Evolutionary conservation across 2,113 vertebrate species (phyloP).

Genomic region (Elaphurus davidianus): DNA sequence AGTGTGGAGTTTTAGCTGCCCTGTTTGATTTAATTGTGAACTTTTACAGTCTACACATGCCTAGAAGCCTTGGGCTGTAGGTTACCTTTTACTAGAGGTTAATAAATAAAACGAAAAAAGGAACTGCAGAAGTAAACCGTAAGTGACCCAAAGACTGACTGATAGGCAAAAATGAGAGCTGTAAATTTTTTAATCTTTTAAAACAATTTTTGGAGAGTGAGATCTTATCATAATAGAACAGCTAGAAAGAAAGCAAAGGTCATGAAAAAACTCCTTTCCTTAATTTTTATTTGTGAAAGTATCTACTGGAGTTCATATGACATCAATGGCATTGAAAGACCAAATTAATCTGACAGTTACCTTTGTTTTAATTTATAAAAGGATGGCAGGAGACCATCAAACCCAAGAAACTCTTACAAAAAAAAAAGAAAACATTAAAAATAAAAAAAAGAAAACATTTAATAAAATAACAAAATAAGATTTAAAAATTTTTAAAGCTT

Average conservation of each 20-base stretch:
- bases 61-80: neutral
- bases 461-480: neutral
- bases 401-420: neutral
- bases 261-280: neutral
- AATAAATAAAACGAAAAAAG: slow-evolving; percentile 50
- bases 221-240: neutral
- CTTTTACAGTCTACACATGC: slow-evolving; percentile 25
- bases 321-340: neutral
- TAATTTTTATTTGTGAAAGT: neutral
- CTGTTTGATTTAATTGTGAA: slow-evolving; percentile 13
- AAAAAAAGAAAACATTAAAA: neutral
- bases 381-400: neutral
- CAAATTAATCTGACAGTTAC: neutral
- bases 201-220: slow-evolving; percentile 5
- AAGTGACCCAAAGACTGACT: neutral
- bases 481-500: neutral
- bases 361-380: neutral
- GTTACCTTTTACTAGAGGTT: slow-evolving; percentile 18
- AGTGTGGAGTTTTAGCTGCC: slow-evolving; percentile 34
- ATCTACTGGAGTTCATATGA: neutral
- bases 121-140: neutral
- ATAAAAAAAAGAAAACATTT: neutral
- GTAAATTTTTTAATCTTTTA: neutral
- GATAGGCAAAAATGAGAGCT: neutral
- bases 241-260: neutral